Evolutionary conservation across 2,888 invertebrate genomes (phyloP).

Genomic region (Mimumesa dahlbomi): DNA sequence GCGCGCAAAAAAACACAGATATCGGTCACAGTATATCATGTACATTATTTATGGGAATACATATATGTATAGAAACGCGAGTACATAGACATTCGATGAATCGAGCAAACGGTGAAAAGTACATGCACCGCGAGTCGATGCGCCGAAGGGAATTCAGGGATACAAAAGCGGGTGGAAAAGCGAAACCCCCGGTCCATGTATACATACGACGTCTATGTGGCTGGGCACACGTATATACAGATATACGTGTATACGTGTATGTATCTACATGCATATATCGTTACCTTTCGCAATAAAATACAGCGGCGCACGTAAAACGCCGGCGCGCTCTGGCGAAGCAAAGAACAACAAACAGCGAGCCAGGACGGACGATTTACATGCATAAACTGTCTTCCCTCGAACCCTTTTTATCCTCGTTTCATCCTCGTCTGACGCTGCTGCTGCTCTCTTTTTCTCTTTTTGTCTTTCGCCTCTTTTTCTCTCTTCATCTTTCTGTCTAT

Average conservation of each 20-base stretch:
- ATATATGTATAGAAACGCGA: conserved; percentile 53
- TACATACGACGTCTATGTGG: too few relatives aligned
- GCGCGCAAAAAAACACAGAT: conserved; percentile 5
- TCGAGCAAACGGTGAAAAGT: conserved; percentile 57
- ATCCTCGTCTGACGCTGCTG: neutral
- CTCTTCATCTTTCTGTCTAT: conserved; percentile 1
- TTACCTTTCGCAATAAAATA: conserved; percentile 61
- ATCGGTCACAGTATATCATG: conserved; percentile 36
- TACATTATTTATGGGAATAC: conserved; percentile 55
- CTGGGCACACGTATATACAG: too few relatives aligned
- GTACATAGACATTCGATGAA: conserved; percentile 59
- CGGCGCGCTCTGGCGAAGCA: conserved; percentile 62
- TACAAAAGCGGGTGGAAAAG: conserved; percentile 57
- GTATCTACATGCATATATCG: conserved; percentile 39
- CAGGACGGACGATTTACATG: conserved; percentile 71
- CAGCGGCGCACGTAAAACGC: conserved; percentile 62
- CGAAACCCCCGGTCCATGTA: conserved; percentile 35
- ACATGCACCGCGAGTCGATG: conserved; percentile 53
- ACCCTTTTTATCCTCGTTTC: conserved; percentile 46
- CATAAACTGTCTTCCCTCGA: conserved; percentile 63
- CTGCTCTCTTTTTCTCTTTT: conserved; percentile 1
- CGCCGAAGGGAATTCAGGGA: conserved; percentile 50
- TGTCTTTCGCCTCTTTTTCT: neutral
- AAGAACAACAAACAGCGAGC: conserved; percentile 72
- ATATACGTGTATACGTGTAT: too few relatives aligned